These are phyloP conservation scores for Nephila pilipes DNA, from an alignment of 1,140 invertebrate genomes.

Conservation along the genomic window DNA sequence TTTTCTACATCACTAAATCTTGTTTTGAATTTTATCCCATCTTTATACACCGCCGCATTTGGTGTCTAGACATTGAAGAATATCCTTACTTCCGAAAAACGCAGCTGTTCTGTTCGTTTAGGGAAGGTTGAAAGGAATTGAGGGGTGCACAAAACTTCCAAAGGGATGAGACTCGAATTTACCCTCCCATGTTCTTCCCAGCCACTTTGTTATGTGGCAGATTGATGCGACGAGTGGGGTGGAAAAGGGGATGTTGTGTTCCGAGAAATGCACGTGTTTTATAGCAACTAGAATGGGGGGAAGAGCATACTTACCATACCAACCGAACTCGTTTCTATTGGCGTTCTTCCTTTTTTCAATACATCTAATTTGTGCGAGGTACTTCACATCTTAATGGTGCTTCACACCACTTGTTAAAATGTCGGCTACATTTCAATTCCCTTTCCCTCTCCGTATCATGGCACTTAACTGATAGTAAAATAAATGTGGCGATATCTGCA, in stretches of 20 bases:
- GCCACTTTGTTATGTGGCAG: neutral
- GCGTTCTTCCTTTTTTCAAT: neutral
- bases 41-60: neutral
- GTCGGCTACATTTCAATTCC: neutral
- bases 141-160: neutral
- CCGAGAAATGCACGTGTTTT: neutral
- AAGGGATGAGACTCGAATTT: neutral
- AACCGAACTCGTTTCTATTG: neutral
- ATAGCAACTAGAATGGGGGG: neutral
- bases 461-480: neutral
- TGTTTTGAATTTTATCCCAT: neutral
- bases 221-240: neutral
- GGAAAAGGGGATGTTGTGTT: neutral
- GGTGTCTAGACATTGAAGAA: neutral
- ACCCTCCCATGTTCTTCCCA: neutral
- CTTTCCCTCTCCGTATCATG: neutral
- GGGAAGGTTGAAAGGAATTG: neutral
- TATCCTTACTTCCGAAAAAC: neutral
- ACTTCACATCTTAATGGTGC: conserved; percentile 14
- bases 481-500: neutral
- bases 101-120: neutral
- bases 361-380: conserved; percentile 13
- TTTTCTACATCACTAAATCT: neutral
- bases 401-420: neutral
- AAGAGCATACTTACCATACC: neutral